Percentiles rank a stretch among this genome's conserved stretches.
Conservation (phyloP, 1,140 invertebrate genomes). For the Aplysia californica region DNA sequence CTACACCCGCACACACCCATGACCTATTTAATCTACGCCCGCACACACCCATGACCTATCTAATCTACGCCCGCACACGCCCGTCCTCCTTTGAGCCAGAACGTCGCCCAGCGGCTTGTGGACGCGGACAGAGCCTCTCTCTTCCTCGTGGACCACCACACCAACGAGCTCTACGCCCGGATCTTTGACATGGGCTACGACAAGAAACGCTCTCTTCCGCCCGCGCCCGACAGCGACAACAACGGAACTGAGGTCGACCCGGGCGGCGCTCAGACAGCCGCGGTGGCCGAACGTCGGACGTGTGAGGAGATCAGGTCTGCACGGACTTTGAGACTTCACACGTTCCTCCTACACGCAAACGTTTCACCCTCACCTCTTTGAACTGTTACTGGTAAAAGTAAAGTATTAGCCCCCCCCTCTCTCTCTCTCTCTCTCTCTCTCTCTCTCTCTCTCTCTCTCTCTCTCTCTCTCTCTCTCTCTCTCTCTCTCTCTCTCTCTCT, state of each 20-base stretch:
- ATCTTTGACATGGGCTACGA: conserved; percentile 79
- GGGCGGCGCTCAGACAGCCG: not conserved
- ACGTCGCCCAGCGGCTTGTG: conserved; percentile 82
- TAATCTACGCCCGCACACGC: too few relatives aligned
- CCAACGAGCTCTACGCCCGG: conserved; percentile 80
- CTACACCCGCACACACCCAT: not conserved
- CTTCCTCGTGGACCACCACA: conserved; percentile 78
- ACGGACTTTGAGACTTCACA: too few relatives aligned
- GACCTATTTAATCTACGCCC: not conserved
- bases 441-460: too few relatives aligned
- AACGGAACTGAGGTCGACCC: not conserved
- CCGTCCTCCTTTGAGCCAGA: conserved; percentile 69
- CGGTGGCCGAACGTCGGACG: not conserved
- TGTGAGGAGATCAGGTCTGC: not conserved
- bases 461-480: too few relatives aligned
- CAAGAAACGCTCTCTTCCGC: conserved; percentile 7
- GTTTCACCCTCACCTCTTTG: too few relatives aligned
- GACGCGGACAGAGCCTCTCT: conserved; percentile 83
- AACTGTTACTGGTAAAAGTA: too few relatives aligned
- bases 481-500: too few relatives aligned
- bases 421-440: too few relatives aligned
- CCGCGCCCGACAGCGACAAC: not conserved
- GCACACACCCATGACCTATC: too few relatives aligned
- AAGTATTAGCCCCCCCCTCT: too few relatives aligned
- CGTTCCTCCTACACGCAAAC: too few relatives aligned